phyloP scores from a whole-genome alignment of 2,888 invertebrate species.

The Epistrophe grossulariae region DNA sequence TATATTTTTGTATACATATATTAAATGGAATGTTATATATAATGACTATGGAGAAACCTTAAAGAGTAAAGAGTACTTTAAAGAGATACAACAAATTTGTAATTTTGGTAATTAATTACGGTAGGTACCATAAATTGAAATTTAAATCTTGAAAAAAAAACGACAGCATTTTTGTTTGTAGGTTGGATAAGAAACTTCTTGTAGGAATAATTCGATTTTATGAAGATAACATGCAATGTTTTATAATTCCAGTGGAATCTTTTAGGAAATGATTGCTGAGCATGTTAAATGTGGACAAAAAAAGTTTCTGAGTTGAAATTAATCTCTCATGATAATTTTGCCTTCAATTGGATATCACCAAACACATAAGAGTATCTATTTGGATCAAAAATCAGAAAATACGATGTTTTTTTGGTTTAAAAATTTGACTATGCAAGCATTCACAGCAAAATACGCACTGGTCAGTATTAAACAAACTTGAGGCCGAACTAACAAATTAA shows the following conservation, averaged over 20 bases:
- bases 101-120: neutral
- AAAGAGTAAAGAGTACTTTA: constrained; percentile 5
- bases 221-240: neutral
- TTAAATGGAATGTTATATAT: constrained; percentile 7
- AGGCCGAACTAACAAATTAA: too few relatives aligned
- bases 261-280: neutral
- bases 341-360: too few relatives aligned
- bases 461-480: too few relatives aligned
- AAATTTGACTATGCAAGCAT: too few relatives aligned
- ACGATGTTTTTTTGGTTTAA: too few relatives aligned
- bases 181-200: too few relatives aligned
- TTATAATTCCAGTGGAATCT: neutral
- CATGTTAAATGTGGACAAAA: neutral
- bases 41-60: neutral
- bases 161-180: neutral
- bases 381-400: too few relatives aligned
- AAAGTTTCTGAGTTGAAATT: too few relatives aligned
- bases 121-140: too few relatives aligned
- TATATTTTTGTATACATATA: neutral
- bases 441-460: too few relatives aligned
- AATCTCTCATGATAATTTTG: too few relatives aligned
- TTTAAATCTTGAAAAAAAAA: neutral
- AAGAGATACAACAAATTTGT: constrained; percentile 1
- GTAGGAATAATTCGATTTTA: neutral
- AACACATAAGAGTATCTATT: too few relatives aligned